Evolutionary conservation across 2,113 vertebrate species (phyloP).

Genomic region (Spermophilus dauricus): DNA sequence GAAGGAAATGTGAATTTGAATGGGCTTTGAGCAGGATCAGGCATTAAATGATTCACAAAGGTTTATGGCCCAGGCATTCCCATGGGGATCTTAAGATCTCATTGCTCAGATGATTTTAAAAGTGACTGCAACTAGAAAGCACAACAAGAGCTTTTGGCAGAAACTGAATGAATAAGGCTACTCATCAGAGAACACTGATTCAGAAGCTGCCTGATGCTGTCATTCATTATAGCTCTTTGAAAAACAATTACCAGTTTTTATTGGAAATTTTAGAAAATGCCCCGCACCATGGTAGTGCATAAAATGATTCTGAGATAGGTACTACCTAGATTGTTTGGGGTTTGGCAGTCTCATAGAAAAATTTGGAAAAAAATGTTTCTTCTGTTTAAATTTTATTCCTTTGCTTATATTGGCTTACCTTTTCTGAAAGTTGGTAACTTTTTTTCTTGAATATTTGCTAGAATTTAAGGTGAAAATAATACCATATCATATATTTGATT

Average conservation of each 20-base stretch:
- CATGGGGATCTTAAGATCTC: conserved; percentile 23
- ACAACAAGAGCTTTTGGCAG: conserved; percentile 17
- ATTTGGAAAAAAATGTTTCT: not conserved
- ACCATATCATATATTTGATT: too few species aligned
- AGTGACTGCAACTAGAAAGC: conserved; percentile 38
- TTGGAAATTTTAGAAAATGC: conserved; percentile 46
- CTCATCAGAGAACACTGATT: conserved; percentile 3
- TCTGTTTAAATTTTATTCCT: not conserved
- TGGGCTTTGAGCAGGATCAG: not conserved
- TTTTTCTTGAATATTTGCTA: not conserved
- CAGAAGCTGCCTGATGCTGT: not conserved
- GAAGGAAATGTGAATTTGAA: conserved; percentile 35
- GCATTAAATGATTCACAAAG: conserved; percentile 49
- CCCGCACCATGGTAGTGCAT: not conserved
- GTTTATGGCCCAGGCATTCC: conserved; percentile 39
- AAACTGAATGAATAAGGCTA: conserved; percentile 51
- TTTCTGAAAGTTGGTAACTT: too few species aligned
- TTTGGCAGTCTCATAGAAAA: not conserved
- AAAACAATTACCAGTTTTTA: conserved; percentile 52
- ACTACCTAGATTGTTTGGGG: not conserved
- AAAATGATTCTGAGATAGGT: not conserved
- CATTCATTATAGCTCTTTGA: conserved; percentile 52
- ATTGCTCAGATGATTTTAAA: conserved; percentile 53
- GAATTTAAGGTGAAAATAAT: not conserved
- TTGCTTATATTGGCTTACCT: too few species aligned